These are phyloP conservation scores for Pollachius pollachius DNA, from an alignment of 2,113 vertebrate genomes.

Conservation along the genomic window DNA sequence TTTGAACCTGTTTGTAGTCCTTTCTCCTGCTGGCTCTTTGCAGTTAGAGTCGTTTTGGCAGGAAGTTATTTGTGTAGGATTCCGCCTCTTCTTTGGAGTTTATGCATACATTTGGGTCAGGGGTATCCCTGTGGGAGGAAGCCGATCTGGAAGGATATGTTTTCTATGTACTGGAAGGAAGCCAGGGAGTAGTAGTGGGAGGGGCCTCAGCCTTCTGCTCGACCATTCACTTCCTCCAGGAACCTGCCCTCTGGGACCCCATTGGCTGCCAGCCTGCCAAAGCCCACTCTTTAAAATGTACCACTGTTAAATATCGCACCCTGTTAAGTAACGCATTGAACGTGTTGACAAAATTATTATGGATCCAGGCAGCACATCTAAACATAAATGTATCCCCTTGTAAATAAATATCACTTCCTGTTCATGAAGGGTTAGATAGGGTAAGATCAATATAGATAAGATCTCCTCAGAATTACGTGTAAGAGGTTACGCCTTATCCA, in stretches of 20 bases:
- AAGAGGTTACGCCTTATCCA: no score
- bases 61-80: constrained; percentile 7
- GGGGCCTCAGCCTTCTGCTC: constrained; percentile 18
- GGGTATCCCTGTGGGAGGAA: constrained; percentile 37
- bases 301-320: no score
- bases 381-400: no score
- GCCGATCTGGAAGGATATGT: constrained; percentile 45
- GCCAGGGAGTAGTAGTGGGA: constrained; percentile 29
- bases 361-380: no score
- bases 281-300: no score
- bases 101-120: constrained; percentile 2
- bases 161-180: constrained; percentile 51
- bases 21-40: background rate
- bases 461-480: no score
- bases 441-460: no score
- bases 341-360: no score
- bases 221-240: constrained; percentile 37
- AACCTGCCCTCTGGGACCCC: constrained; percentile 12
- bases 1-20: background rate
- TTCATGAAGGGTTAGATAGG: no score
- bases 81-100: background rate
- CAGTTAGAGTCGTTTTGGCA: constrained; percentile 11
- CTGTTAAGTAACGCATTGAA: no score
- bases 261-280: background rate
- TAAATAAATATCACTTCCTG: no score